Base-by-base conservation (phyloP, 2,113 vertebrate genomes). In the Aptenodytes patagonicus region DNA sequence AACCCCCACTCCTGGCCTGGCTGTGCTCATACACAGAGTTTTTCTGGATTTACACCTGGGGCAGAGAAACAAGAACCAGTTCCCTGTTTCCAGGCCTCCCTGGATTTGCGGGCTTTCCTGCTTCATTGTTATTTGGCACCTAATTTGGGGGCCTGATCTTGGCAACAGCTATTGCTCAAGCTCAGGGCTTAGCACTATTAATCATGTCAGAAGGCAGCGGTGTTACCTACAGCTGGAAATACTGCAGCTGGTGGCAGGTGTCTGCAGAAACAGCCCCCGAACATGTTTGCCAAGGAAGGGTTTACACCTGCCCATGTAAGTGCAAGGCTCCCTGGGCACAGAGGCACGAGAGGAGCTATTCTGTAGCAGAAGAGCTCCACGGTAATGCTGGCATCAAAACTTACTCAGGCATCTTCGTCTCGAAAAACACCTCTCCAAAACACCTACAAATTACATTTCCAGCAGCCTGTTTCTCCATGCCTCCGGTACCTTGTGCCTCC, bases 131-230 rank as follows among this genome's bases (percentile, higher is more conserved):
- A 40, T 82, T 89, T 96, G 87, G 80, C 87, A 71, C 72, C 61
- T 75, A 7, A 75, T 84, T 64, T 75, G 76, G 87, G 95, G 49
- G 64, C 29, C 76, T 66, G 77, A 80, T 70, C 22, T 3, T 47
- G 32, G 49, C 71, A 93, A 34, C 78, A 92, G 78, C 85, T 94
- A 94, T 47, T 90, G 3, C 66, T 80, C 58, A 28, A 65, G 82
- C 51, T 28, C 36, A 28, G 69, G 86, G 77, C 36, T 96, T 24
- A 47, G 46, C 80, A 36, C 25, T 52, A 84, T 95, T 51, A 84
- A 91, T 91, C 89, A 89, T 8, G 8, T 60, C 83, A 60, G 91
- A 22, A 95, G 69, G 77, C 93, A 81, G 83, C 1, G 0, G 68
- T 7, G 20, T 24, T 61, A 64, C 75, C 83, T 49, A 9, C 40